A percentile compares a stretch with the other conserved stretches of the same genome.
phyloP scores from a whole-genome alignment of 2,113 vertebrate genomes.

The Saguinus imperator region DNA sequence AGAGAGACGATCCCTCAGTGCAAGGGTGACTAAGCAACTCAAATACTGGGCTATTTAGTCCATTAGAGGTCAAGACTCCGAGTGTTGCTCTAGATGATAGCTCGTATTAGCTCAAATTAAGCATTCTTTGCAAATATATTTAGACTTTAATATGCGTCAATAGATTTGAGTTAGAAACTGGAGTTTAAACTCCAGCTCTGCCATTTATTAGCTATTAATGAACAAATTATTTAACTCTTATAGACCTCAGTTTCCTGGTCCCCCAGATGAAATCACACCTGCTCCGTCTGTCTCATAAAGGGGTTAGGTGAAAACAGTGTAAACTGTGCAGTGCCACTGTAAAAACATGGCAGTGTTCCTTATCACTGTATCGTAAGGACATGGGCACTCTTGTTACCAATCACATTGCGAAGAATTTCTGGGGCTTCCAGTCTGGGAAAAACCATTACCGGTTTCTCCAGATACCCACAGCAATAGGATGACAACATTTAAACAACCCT shows the following conservation, averaged over 20 bases:
- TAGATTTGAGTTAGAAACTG: background rate
- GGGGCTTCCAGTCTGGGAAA: background rate
- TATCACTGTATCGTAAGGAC: background rate
- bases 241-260: background rate
- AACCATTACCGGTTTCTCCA: background rate
- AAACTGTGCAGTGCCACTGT: background rate
- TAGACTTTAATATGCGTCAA: background rate
- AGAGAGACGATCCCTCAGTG: background rate
- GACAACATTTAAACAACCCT: background rate
- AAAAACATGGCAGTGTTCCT: background rate
- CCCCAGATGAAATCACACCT: background rate
- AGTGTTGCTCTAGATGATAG: background rate
- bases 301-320: background rate
- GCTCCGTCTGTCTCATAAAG: background rate
- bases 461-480: background rate
- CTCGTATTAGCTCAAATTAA: background rate
- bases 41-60: background rate
- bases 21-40: background rate
- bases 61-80: background rate
- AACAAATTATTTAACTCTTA: background rate
- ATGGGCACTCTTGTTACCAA: background rate
- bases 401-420: background rate
- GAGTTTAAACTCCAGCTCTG: background rate
- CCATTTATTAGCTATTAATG: background rate
- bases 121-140: background rate